Evolutionary conservation across 2,113 vertebrate genomes (phyloP).

Genomic region (Callipepla squamata): DNA sequence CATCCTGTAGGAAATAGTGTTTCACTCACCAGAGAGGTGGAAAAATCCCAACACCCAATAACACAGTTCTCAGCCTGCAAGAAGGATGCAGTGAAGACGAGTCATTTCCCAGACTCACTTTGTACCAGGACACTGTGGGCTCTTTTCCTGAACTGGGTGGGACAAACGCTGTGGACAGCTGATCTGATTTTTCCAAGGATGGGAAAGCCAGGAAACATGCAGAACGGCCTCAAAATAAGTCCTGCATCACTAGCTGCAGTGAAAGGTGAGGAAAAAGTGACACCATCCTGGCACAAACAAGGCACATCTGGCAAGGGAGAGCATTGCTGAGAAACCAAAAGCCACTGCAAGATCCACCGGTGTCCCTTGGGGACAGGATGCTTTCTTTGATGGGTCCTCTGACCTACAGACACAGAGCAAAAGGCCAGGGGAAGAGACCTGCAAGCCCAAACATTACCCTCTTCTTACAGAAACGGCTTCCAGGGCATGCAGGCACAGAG

Average conservation of each 20-base stretch:
- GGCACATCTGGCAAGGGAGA: neutral
- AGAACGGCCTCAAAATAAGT: neutral
- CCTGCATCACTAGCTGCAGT: neutral
- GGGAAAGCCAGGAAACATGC: neutral
- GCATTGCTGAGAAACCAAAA: neutral
- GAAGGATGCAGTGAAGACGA: neutral
- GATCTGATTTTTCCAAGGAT: neutral
- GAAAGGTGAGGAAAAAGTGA: neutral
- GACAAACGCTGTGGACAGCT: neutral
- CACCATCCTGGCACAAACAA: neutral
- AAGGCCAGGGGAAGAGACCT: neutral
- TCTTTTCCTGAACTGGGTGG: neutral
- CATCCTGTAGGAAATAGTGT: rapidly evolving
- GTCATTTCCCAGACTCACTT: neutral
- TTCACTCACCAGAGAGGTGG: neutral
- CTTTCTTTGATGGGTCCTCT: neutral
- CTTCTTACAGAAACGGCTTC: rapidly evolving
- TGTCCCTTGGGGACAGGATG: rapidly evolving
- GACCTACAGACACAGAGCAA: neutral
- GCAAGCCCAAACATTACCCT: neutral
- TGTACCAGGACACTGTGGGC: neutral
- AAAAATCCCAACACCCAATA: neutral
- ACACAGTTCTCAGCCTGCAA: neutral
- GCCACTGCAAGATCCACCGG: neutral
- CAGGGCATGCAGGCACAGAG: neutral